Percentiles rank a stretch among this genome's conserved stretches.
phyloP scores from a whole-genome alignment of 2,888 invertebrate genomes.

The Folsomia manolachei region DNA sequence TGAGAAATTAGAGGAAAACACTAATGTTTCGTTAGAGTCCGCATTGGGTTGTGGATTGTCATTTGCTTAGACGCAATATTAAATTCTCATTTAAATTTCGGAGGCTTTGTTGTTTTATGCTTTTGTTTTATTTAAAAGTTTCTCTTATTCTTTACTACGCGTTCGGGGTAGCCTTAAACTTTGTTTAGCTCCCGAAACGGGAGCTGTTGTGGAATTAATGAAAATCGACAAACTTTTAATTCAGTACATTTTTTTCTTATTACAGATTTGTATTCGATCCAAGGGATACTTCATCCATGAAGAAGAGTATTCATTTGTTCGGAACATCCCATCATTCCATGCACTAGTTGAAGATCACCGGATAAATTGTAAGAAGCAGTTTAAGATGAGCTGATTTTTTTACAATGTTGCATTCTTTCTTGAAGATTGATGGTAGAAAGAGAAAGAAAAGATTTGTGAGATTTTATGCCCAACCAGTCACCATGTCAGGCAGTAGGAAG shows the following conservation, averaged over 20 bases:
- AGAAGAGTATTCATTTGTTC: no score
- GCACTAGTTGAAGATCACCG: no score
- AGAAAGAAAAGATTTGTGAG: not conserved
- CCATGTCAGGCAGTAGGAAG: not conserved
- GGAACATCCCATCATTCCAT: no score
- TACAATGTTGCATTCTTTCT: not conserved
- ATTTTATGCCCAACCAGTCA: not conserved
- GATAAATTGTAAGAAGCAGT: not conserved
- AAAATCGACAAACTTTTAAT: not conserved
- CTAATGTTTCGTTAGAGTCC: no score
- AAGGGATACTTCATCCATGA: no score
- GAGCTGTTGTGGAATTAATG: not conserved
- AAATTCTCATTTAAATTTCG: not conserved
- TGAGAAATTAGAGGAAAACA: no score
- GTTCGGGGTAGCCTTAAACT: no score
- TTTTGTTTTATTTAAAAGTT: not conserved
- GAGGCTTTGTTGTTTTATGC: no score
- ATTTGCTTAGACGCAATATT: not conserved
- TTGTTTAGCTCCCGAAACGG: not conserved
- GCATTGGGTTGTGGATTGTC: not conserved
- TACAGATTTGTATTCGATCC: not conserved
- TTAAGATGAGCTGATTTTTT: not conserved
- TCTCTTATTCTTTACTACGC: not conserved
- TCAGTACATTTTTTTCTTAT: not conserved
- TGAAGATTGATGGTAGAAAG: constrained; percentile 5